Percentiles rank a stretch among this genome's conserved stretches.
These are phyloP conservation scores for Hedya salicella DNA, from an alignment of 2,888 invertebrate species.

Conservation along the genomic window DNA sequence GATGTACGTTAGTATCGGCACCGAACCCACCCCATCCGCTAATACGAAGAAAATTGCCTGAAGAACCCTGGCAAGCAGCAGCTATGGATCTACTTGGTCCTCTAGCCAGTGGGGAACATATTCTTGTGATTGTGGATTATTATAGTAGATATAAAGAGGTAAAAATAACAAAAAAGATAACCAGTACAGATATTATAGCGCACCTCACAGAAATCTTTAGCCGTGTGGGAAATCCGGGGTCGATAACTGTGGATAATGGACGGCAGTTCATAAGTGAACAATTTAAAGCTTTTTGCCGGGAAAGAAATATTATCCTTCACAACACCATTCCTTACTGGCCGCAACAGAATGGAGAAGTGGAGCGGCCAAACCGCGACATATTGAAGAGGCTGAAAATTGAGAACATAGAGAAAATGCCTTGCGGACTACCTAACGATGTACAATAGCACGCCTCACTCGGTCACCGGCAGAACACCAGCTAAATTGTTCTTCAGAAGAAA, in stretches of 20 bases:
- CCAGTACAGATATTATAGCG: conserved; percentile 44
- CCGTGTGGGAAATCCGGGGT: conserved; percentile 1
- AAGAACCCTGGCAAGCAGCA: conserved; percentile 38
- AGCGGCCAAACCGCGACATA: conserved; percentile 39
- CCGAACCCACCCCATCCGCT: conserved; percentile 32
- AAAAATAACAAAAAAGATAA: too few relatives aligned
- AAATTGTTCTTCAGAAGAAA: too few relatives aligned
- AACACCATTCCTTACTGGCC: too few relatives aligned
- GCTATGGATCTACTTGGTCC: conserved; percentile 48
- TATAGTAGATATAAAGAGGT: too few relatives aligned
- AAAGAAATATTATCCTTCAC: too few relatives aligned
- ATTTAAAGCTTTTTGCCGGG: too few relatives aligned
- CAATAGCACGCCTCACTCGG: too few relatives aligned
- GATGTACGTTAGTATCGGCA: conserved; percentile 41
- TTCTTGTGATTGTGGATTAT: conserved; percentile 52
- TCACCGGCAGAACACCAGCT: too few relatives aligned
- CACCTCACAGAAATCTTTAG: conserved; percentile 33
- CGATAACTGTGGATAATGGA: conserved; percentile 25
- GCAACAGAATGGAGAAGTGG: too few relatives aligned
- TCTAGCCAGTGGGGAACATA: conserved; percentile 22
- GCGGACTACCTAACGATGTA: too few relatives aligned
- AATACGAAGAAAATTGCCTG: too few relatives aligned
- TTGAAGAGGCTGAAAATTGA: conserved; percentile 26
- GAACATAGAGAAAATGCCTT: conserved; percentile 18
- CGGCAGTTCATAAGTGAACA: too few relatives aligned